These are phyloP conservation scores for Sebastes wilsoni DNA, from an alignment of 2,797 vertebrate genomes.

Conservation along the genomic window DNA sequence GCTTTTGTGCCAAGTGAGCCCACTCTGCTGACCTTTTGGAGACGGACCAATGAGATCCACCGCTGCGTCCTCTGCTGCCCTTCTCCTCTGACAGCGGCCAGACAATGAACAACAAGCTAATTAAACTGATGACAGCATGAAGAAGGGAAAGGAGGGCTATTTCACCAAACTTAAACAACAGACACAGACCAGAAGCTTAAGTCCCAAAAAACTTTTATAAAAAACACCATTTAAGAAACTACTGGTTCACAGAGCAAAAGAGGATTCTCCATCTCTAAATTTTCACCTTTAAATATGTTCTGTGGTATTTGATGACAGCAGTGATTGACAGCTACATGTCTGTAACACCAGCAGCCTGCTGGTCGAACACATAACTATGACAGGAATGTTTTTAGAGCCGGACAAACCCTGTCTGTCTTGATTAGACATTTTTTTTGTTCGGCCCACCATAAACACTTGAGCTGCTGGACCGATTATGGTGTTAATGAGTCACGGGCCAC, in stretches of 20 bases:
- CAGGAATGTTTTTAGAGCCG: slow-evolving; percentile 44
- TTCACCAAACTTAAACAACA: not conserved
- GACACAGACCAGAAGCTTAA: not conserved
- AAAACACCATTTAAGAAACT: not conserved
- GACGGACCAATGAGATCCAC: slow-evolving; percentile 56
- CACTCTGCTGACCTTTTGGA: slow-evolving; percentile 63
- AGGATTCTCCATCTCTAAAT: rapidly evolving
- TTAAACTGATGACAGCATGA: slow-evolving; percentile 57
- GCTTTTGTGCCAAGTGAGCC: slow-evolving; percentile 64
- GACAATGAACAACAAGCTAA: slow-evolving; percentile 72
- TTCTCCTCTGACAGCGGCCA: slow-evolving; percentile 45
- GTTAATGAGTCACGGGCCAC: slow-evolving; percentile 62
- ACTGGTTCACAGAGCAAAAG: not conserved
- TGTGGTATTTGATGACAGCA: not conserved
- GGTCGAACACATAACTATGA: not conserved
- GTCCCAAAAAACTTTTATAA: not conserved
- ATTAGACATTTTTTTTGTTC: slow-evolving; percentile 40
- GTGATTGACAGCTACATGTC: not conserved
- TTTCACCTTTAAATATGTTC: not conserved
- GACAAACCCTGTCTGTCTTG: slow-evolving; percentile 44
- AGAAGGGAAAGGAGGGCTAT: not conserved
- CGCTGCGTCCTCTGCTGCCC: slow-evolving; percentile 29
- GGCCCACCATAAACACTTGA: slow-evolving; percentile 30
- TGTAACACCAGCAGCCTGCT: not conserved
- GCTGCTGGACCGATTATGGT: slow-evolving; percentile 44